These are phyloP conservation scores for Orthosia gothica DNA, from an alignment of 2,888 invertebrate genomes.

Conservation along the genomic window DNA sequence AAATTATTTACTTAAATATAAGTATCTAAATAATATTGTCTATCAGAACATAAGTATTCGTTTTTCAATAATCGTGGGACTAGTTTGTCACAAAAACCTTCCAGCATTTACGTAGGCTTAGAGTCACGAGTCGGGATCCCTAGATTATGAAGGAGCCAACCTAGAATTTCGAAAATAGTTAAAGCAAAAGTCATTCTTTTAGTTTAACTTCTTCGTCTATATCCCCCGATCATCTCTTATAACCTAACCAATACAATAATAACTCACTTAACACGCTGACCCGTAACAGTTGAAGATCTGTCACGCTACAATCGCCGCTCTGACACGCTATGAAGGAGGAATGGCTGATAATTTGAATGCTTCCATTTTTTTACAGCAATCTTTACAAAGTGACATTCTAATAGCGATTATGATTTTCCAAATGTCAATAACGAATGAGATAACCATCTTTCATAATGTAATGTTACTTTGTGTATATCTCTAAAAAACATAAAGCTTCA, in stretches of 20 bases:
- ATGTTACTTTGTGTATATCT: not conserved
- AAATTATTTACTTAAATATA: not conserved
- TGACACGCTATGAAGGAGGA: conserved; percentile 19
- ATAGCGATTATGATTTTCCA: too few species aligned
- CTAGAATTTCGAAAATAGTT: not conserved
- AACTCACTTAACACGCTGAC: conserved; percentile 2
- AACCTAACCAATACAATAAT: not conserved
- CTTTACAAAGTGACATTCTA: too few species aligned
- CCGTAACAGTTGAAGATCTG: conserved; percentile 32
- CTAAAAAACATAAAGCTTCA: too few species aligned
- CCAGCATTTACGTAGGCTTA: not conserved
- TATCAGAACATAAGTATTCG: too few species aligned
- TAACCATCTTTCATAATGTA: not conserved
- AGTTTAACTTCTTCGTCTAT: not conserved
- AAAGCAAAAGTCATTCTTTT: too few species aligned
- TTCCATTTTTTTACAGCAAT: too few species aligned
- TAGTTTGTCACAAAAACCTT: not conserved
- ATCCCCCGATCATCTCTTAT: not conserved
- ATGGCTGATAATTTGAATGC: conserved; percentile 20
- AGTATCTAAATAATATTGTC: not conserved
- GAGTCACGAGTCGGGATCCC: not conserved
- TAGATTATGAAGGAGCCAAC: not conserved
- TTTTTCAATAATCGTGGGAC: not conserved
- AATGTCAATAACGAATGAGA: too few species aligned
- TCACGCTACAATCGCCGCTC: conserved; percentile 21